These are phyloP conservation scores for Phragmatobia fuliginosa DNA, from an alignment of 2,888 invertebrate species.

Conservation along the genomic window DNA sequence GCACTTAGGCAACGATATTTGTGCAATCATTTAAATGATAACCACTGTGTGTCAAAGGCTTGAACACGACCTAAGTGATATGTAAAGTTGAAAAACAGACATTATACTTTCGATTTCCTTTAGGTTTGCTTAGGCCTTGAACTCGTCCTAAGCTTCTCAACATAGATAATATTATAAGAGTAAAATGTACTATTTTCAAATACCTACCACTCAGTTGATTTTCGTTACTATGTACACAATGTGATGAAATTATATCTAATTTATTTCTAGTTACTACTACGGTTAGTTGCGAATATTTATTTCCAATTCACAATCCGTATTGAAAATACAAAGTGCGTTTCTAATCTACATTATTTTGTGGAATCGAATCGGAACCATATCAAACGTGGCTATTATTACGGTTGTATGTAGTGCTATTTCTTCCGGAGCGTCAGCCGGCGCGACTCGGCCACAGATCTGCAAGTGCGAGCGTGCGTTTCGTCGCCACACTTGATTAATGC, in stretches of 20 bases:
- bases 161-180: conserved; percentile 33
- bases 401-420: conserved; percentile 24
- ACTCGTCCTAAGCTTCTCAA: conserved; percentile 38
- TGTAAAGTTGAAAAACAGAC: conserved; percentile 56
- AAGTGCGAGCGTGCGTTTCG: conserved; percentile 19
- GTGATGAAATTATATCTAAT: not conserved
- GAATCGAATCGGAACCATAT: conserved; percentile 18
- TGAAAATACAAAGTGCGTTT: conserved; percentile 18
- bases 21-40: not conserved
- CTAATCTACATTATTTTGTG: not conserved
- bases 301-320: conserved; percentile 1
- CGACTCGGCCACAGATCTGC: conserved; percentile 10
- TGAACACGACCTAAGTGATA: conserved; percentile 53
- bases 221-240: conserved; percentile 20
- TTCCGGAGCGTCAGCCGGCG: conserved; percentile 13
- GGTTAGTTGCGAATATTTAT: not conserved
- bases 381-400: conserved; percentile 32
- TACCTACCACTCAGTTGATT: conserved; percentile 37
- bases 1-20: not conserved
- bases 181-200: conserved; percentile 39
- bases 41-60: conserved; percentile 33
- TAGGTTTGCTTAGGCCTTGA: conserved; percentile 39
- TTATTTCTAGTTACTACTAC: not conserved
- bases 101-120: conserved; percentile 69
- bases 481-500: conserved; percentile 60